Base-by-base conservation (phyloP, 2,888 invertebrate species). In the Amphiduros pacificus region DNA sequence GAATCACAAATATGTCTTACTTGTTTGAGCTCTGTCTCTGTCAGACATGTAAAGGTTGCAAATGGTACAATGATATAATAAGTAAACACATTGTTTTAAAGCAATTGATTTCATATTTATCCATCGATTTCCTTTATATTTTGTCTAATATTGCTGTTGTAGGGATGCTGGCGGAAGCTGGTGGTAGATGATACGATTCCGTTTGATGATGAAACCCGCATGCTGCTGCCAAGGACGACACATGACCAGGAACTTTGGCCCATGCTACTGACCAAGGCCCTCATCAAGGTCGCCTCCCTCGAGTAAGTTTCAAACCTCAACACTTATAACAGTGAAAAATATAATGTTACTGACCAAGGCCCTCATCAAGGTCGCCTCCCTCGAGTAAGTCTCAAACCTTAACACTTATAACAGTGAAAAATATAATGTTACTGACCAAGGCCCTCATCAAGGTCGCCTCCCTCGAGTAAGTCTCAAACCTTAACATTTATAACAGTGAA, bases 141-240 rank as follows among this genome's bases (percentile, higher is more conserved):
- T n/a, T n/a, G n/a, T n/a, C n/a, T n/a, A n/a, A n/a, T n/a, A n/a
- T n/a, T n/a, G n/a, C n/a, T 44, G 44, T 44, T 44, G 4, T 66
- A 83, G 83, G 83, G 83, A 2, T 74, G 75, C 51, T 83, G 83
- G 83, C 74, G 83, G 31, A 83, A 83, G 68, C 71, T 83, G 4
- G 70, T 74, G 9, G 74, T 83, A 17, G 83, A 83, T 71, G 83
- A 83, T 62, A 69, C 69, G 6, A 65, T 83, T 54, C 83, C 83
- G n/a, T 78, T 82, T 71, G 80, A 82, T 69, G 77, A 78, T 17
- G 73, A 79, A 53, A 78, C 77, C 20, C 67, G 70, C 5, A 68
- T 77, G 36, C 71, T 83, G 32, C 72, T 83, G 29, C 82, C 82
- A 11, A 70, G 71, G 32, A 80, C 81, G 1, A 68, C 74, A 14